Conservation (phyloP, 1,140 invertebrate species). For the Achroia grisella region DNA sequence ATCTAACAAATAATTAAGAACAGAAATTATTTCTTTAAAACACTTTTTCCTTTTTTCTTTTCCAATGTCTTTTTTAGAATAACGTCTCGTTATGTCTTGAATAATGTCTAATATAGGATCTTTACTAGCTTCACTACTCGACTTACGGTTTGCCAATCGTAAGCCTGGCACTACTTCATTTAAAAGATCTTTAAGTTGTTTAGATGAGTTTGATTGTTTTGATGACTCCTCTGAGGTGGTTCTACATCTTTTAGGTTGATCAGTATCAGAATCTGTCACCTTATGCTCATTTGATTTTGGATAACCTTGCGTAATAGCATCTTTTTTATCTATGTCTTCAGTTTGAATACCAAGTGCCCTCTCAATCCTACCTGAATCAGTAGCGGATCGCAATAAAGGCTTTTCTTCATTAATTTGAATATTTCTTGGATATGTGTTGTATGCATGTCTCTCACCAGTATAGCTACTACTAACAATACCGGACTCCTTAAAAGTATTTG, state of each 20-base stretch:
- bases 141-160: neutral
- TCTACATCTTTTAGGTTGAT: conserved; percentile 5
- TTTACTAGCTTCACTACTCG: conserved; percentile 7
- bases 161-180: neutral
- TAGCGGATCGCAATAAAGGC: conserved; percentile 37
- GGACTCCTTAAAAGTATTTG: conserved; percentile 5
- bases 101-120: conserved; percentile 51
- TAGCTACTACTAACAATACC: conserved; percentile 13
- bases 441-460: conserved; percentile 12
- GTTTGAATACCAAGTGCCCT: neutral
- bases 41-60: conserved; percentile 54
- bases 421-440: conserved; percentile 43
- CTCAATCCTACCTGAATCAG: conserved; percentile 30
- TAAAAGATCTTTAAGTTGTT: conserved; percentile 1
- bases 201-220: neutral
- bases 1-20: conserved; percentile 55
- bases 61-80: conserved; percentile 47
- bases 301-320: neutral
- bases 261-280: conserved; percentile 9
- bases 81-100: conserved; percentile 51
- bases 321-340: neutral
- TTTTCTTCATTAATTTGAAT: conserved; percentile 21
- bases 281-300: neutral
- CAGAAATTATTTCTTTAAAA: conserved; percentile 52
- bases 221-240: conserved; percentile 6